Percentiles rank a stretch among this genome's conserved stretches.
Evolutionary conservation across 2,113 vertebrate species (phyloP).

Genomic region (Colius striatus): DNA sequence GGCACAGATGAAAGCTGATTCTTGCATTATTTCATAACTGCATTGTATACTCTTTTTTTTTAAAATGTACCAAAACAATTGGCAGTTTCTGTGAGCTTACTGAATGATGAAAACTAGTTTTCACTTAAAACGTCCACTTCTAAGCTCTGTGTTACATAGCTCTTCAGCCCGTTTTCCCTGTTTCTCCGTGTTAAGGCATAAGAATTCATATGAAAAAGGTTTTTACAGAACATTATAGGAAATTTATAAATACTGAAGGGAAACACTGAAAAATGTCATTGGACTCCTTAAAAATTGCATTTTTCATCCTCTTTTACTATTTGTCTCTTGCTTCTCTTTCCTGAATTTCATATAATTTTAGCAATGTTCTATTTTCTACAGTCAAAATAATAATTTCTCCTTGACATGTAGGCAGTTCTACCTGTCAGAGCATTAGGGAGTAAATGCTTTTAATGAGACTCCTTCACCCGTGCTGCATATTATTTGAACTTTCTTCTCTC

Average conservation of each 20-base stretch:
- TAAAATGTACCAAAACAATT: background rate
- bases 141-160: background rate
- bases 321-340: background rate
- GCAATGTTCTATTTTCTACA: background rate
- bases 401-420: background rate
- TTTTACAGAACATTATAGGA: background rate
- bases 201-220: background rate
- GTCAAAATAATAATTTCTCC: background rate
- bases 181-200: background rate
- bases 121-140: background rate
- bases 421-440: background rate
- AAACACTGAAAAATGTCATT: background rate
- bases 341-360: background rate
- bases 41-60: background rate
- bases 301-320: background rate
- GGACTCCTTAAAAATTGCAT: background rate
- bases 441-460: conserved; percentile 22
- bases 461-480: background rate
- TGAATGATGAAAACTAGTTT: background rate
- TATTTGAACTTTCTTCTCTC: background rate
- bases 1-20: background rate
- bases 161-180: background rate
- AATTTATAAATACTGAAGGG: background rate
- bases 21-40: background rate
- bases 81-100: background rate